Percentiles rank a stretch among this genome's conserved stretches.
Evolutionary conservation across 2,113 vertebrate genomes (phyloP).

Genomic region (Numida meleagris): DNA sequence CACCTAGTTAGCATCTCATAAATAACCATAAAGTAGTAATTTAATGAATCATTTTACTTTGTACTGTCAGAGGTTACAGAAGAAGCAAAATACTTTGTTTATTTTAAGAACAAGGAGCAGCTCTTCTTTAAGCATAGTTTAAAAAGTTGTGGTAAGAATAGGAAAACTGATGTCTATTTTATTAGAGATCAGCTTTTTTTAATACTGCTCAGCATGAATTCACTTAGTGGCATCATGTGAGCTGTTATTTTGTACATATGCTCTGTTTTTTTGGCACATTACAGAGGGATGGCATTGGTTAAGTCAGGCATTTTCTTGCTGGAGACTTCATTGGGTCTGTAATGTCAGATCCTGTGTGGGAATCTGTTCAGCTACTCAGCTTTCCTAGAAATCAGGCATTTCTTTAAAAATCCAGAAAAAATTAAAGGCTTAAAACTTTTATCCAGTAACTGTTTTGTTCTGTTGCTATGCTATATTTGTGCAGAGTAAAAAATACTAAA

Average conservation of each 20-base stretch:
- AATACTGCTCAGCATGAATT: background rate
- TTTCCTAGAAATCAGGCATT: background rate
- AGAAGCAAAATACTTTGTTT: constrained; percentile 73
- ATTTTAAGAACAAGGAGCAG: constrained; percentile 69
- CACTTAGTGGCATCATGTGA: background rate
- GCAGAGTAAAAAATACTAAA: background rate
- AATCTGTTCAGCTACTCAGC: background rate
- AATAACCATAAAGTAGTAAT: constrained; percentile 79
- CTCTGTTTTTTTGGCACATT: background rate
- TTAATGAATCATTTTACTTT: constrained; percentile 80
- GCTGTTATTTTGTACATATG: background rate
- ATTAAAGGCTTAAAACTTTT: background rate
- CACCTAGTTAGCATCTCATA: constrained; percentile 83
- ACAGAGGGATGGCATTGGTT: background rate
- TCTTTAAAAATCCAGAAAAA: background rate
- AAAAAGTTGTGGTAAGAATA: background rate
- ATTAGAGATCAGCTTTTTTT: background rate
- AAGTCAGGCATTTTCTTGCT: background rate
- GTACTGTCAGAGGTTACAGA: constrained; percentile 78
- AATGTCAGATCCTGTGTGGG: background rate
- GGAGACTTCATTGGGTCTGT: background rate
- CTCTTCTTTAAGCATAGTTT: constrained; percentile 14
- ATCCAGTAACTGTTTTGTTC: background rate
- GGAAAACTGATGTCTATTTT: background rate
- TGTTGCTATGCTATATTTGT: background rate